Percentiles rank a stretch among this genome's conserved stretches.
phyloP scores from a whole-genome alignment of 2,113 vertebrate species.

The Bungarus multicinctus region DNA sequence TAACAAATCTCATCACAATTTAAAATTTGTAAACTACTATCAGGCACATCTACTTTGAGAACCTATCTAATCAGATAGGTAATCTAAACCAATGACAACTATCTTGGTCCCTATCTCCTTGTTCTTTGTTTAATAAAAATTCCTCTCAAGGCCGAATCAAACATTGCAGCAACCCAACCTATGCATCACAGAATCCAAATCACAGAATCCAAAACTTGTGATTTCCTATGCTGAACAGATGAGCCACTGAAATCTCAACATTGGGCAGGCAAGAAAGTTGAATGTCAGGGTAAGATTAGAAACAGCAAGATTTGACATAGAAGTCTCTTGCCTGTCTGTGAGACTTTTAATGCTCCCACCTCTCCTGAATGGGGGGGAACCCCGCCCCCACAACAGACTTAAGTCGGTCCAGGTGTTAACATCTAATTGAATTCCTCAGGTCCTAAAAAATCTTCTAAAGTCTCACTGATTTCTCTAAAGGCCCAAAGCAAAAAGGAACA shows the following conservation, averaged over 20 bases:
- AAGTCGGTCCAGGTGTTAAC: background rate
- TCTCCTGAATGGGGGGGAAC: background rate
- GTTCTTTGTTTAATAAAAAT: background rate
- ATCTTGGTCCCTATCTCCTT: background rate
- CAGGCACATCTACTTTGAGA: background rate
- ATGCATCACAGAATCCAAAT: background rate
- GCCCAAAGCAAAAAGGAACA: rapidly evolving
- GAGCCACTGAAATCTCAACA: background rate
- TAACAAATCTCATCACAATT: background rate
- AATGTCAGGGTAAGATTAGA: background rate
- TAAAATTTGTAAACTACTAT: background rate
- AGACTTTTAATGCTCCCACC: background rate
- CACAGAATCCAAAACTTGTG: background rate
- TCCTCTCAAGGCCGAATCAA: background rate
- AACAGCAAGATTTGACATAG: background rate
- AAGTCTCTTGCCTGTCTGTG: background rate
- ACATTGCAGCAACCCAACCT: background rate
- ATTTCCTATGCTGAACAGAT: background rate
- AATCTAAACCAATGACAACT: background rate
- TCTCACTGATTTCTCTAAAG: background rate
- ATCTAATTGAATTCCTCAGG: background rate
- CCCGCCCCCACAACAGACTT: background rate
- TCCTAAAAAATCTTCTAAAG: background rate
- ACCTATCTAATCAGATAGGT: conserved; percentile 25
- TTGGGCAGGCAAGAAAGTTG: background rate